Base-by-base conservation (phyloP, 2,888 invertebrate species). In the Parnassius glacialis region DNA sequence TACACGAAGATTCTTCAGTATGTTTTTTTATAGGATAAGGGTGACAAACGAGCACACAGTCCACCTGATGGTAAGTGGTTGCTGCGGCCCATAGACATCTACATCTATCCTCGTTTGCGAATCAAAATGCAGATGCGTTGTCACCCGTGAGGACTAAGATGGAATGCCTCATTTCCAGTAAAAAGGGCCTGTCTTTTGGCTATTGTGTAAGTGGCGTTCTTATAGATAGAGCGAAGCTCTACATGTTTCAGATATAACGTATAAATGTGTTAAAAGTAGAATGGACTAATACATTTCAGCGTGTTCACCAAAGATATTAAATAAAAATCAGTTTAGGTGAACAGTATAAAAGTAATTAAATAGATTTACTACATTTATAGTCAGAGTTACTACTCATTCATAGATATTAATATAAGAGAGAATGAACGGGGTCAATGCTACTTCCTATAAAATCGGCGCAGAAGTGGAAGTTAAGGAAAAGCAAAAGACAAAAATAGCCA, bases 341-440 rank as follows among this genome's bases (percentile, higher is more conserved):
- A 52, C 25, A 12, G 10, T 56, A 16, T 25, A 10, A 12, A 16
- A 13, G 57, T 44, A 41, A 47, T 56, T 16, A n/a, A 52, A 56
- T 34, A 25, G 0, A 25, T 25, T 25, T 25, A 25, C 25, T 25
- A n/a, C n/a, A 7, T 25, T 7, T 5, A 25, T 25, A 25, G 25
- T 25, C 25, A 0, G 5, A 59, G 57, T 43, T 52, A 13, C n/a
- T 63, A 47, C 20, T 20, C 13, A 59, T 25, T 16, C 10, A 47
- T 43, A 54, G 9, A 58, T 59, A 52, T 59, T 48, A 74, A 71
- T 75, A 70, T 73, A 66, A 65, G 71, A 69, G 74, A 87, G 68
- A 74, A 90, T 90, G 90, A 90, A 90, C 76, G 90, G 90, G 66
- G 84, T 90, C 67, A 89, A 72, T 73, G 79, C 75, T 63, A 70